Base-by-base conservation (phyloP, 2,888 invertebrate species). In the Caenorhabditis sulstoni region DNA sequence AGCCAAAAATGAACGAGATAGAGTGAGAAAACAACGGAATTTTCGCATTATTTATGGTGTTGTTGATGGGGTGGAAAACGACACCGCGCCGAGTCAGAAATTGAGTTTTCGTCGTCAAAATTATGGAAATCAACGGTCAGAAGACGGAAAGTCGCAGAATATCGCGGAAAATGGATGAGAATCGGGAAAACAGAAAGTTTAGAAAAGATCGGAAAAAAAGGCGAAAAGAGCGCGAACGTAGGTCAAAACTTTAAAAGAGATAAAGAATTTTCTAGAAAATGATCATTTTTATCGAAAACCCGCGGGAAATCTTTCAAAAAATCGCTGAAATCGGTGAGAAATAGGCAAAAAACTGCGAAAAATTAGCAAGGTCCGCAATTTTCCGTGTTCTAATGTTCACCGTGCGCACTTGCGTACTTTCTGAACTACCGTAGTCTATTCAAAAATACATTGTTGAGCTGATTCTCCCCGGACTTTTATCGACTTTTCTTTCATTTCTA, bases 11-110 rank as follows among this genome's bases (percentile, higher is more conserved):
- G 18, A 47, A 22, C 12, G 50, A 50, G 14, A 20, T 22, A 22
- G 50, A 23, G 39, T 29, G 2, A 49, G 22, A 49, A 50, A 64
- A 57, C 57, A 57, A 58, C 20, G 59, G 49, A 62, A 57, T 71
- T 37, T 39, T 1, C 23, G 37, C 35, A 70, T 61, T 61, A 70
- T 70, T 70, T 53, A 70, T 70, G 52, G 11, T 53, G 70, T 61
- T 53, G 70, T 5, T 29, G 29, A 29, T 7, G 3, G 29, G 29
- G 29, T 5, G 7, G 4, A 29, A 3, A 29, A 29, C 29, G 29
- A 61, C 70, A 53, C 65, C 45, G 22, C 23, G 11, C 18, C 18
- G 35, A 47, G 20, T 20, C n/a, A 14, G 18, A 47, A 52, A 52
- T 64, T 64, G 39, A 41, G 50, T 52, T 58, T 58, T 58, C 12